Evolutionary conservation across 1,140 invertebrate genomes (phyloP).

Genomic region (Arion vulgaris): DNA sequence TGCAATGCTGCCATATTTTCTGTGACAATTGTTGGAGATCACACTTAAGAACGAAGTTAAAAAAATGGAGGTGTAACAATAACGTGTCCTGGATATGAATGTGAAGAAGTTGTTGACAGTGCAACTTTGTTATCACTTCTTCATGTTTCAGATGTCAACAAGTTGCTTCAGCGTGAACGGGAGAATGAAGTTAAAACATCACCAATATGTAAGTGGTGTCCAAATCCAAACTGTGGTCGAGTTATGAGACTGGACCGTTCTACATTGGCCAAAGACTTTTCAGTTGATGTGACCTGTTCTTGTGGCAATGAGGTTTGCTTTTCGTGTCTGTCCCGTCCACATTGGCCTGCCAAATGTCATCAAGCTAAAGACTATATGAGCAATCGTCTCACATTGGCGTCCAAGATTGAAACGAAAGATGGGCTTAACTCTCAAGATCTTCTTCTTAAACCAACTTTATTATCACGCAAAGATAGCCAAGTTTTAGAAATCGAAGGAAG

Average conservation of each 20-base stretch:
- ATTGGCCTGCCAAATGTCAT: conserved; percentile 59
- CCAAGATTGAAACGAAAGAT: background rate
- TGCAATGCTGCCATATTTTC: conserved; percentile 55
- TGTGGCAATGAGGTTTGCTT: conserved; percentile 56
- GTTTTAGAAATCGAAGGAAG: conserved; percentile 30
- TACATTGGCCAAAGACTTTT: too few relatives aligned
- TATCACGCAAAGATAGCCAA: background rate
- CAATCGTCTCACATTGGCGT: conserved; percentile 9
- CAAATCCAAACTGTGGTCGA: conserved; percentile 55
- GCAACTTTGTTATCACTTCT: conserved; percentile 49
- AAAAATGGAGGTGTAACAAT: conserved; percentile 13
- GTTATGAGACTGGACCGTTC: conserved; percentile 35
- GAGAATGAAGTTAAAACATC: conserved; percentile 43
- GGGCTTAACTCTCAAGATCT: background rate
- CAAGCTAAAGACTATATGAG: conserved; percentile 38
- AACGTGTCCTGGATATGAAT: conserved; percentile 54
- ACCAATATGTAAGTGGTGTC: conserved; percentile 51
- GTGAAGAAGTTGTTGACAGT: conserved; percentile 42
- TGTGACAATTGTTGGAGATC: conserved; percentile 58
- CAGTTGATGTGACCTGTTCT: conserved; percentile 41
- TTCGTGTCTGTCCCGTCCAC: conserved; percentile 47
- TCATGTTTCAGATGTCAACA: conserved; percentile 44
- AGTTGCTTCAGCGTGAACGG: conserved; percentile 30
- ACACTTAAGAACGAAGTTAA: conserved; percentile 45
- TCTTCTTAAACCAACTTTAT: background rate